phyloP scores from a whole-genome alignment of 1,140 invertebrate species.

The Drosophila hydei region DNA sequence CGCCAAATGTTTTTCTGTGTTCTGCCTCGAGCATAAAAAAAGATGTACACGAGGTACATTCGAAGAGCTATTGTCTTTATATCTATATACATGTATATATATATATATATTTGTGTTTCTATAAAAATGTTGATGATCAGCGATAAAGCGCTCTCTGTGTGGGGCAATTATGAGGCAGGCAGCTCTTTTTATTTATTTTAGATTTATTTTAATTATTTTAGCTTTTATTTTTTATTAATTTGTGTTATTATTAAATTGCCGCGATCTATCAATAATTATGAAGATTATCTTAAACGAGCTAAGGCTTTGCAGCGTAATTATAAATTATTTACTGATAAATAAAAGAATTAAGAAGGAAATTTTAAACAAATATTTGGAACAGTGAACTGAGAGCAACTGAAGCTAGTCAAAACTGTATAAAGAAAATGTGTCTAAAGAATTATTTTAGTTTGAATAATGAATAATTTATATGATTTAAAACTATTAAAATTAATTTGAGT shows the following conservation, averaged over 20 bases:
- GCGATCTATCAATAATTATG: constrained; percentile 18
- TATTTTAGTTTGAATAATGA: too few relatives aligned
- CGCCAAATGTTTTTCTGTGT: constrained; percentile 73
- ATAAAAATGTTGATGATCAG: constrained; percentile 39
- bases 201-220: too few relatives aligned
- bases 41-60: constrained; percentile 58
- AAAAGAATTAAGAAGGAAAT: not conserved
- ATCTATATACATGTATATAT: not conserved
- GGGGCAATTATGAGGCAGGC: constrained; percentile 35
- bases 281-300: constrained; percentile 22
- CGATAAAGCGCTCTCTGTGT: constrained; percentile 27
- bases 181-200: too few relatives aligned
- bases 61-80: constrained; percentile 28
- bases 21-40: constrained; percentile 58
- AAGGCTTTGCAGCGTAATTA: not conserved
- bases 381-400: not conserved
- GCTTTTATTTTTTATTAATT: too few relatives aligned
- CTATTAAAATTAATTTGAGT: too few relatives aligned
- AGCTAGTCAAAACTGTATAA: not conserved
- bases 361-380: not conserved
- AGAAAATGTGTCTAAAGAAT: too few relatives aligned
- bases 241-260: constrained; percentile 7
- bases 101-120: constrained; percentile 18
- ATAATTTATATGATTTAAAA: too few relatives aligned
- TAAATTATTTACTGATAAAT: not conserved